Base-by-base conservation (phyloP, 2,797 vertebrate genomes). In the Alosa sapidissima region DNA sequence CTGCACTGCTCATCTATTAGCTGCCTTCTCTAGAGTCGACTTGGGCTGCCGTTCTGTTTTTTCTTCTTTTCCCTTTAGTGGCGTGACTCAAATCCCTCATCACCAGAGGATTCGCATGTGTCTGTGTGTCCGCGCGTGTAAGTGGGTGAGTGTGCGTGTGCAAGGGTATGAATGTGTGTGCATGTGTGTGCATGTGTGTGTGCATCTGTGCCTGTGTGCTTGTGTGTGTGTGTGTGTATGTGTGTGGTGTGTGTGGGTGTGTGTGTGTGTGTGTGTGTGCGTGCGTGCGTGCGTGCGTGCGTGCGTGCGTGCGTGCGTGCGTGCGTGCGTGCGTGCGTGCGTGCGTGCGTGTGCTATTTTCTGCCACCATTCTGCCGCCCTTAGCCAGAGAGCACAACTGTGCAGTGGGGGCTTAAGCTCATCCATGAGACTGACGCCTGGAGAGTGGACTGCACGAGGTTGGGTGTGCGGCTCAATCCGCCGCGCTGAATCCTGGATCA, bases 61-160 rank as follows among this genome's bases (percentile, higher is more conserved):
- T 6, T 33, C 33, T 68, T 33, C 24, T 33, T 11, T 41, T 4
- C 36, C 33, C 33, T 41, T 75, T 13, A 1, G 68, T 45, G 14
- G 68, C 36, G 14, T 75, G 68, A 75, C 68, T 75, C 68, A 75
- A 75, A 75, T 33, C 24, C 28, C 62, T 68, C 62, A 72, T 72
- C 68, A 16, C 33, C 7, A 16, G 11, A 16, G 33, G 33, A 45
- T 75, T 14, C 5, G 0, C 41, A 8, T 10, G 62, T 33, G 62
- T 16, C 13, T 13, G 24, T 19, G 8, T 72, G 11, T 75, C 9
- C 11, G 28, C 3, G 62, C 3, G 62, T 33, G 5, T 33, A 33
- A 33, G 28, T 28, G 11, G 28, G 24, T 36, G 28, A 36, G 24
- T 62, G 21, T 62, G 21, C 13, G 16, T 62, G 58, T 62, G 58